Conservation (phyloP, 2,113 vertebrate genomes). For the Dicrurus megarhynchus region DNA sequence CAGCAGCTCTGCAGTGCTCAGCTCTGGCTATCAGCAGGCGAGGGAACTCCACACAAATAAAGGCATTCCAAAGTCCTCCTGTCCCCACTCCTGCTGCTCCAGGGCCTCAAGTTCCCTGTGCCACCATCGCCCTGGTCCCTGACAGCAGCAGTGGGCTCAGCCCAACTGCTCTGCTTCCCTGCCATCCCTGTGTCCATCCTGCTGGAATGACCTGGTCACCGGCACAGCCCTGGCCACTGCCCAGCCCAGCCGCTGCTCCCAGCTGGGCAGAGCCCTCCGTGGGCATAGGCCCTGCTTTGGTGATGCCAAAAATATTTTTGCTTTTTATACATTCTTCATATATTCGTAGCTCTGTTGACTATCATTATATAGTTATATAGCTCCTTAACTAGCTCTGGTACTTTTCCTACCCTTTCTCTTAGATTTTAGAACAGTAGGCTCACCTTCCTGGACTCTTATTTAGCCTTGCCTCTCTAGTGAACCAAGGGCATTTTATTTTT, state of each 20-base stretch:
- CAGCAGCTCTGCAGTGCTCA: not conserved
- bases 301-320: not conserved
- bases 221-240: not conserved
- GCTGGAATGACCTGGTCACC: not conserved
- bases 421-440: not conserved
- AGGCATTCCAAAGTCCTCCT: too few species aligned
- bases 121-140: not conserved
- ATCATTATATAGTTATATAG: not conserved
- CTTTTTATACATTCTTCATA: not conserved
- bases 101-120: not conserved
- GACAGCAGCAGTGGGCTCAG: not conserved
- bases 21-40: not conserved
- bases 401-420: not conserved
- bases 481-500: not conserved
- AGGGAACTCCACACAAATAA: not conserved
- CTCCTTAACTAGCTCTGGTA: not conserved
- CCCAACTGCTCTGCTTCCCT: not conserved
- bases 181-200: rapidly evolving
- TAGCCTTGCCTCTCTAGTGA: not conserved
- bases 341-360: not conserved
- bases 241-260: not conserved
- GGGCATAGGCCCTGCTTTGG: rapidly evolving
- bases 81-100: not conserved
- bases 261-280: not conserved
- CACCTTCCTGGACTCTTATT: not conserved